Base-by-base conservation (phyloP, 2,113 vertebrate species). In the Talpa occidentalis region DNA sequence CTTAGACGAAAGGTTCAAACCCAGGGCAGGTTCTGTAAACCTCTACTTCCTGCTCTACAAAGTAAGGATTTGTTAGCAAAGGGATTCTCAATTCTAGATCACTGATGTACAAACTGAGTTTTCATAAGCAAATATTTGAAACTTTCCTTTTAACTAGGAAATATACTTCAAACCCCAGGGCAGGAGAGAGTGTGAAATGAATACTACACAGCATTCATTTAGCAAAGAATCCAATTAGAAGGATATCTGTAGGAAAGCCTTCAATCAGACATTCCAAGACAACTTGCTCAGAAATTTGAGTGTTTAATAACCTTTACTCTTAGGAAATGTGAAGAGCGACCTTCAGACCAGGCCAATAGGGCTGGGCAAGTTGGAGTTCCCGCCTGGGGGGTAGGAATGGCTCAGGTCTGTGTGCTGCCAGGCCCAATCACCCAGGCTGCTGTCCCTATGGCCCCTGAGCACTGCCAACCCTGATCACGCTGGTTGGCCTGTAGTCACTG, bases 201-300 rank as follows among this genome's bases (percentile, higher is more conserved):
- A 12, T 37, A 28, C 32, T 70, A 19, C 32, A 83, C 44, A 40
- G 3, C 1, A n/a, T 52, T 64, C 59, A 70, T 22, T 89, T 44
- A 86, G 26, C 70, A 74, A 93, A 94, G 24, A 90, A 70, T 90
- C 79, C 66, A 88, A 70, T 66, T 32, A 44, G 17, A 89, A 94
- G 30, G 40, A 11, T 84, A 72, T 49, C 54, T 91, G 32, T 32
- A 77, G 73, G 80, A 90, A 93, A 47, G 21, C 62, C 66, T 81
- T 76, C 17, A 82, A 32, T 47, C 80, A 83, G 47, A 87, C 24
- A 85, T 52, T 72, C 49, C 80, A 80, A 70, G 16, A 80, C 30
- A 93, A 72, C 85, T 80, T 35, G 19, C 9, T 93, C 52, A 77
- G 42, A 94, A 86, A 72, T 89, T 14, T 62, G 10, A 80, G 7